Evolutionary conservation across 2,113 vertebrate genomes (phyloP).

Genomic region (Petroica traversi): DNA sequence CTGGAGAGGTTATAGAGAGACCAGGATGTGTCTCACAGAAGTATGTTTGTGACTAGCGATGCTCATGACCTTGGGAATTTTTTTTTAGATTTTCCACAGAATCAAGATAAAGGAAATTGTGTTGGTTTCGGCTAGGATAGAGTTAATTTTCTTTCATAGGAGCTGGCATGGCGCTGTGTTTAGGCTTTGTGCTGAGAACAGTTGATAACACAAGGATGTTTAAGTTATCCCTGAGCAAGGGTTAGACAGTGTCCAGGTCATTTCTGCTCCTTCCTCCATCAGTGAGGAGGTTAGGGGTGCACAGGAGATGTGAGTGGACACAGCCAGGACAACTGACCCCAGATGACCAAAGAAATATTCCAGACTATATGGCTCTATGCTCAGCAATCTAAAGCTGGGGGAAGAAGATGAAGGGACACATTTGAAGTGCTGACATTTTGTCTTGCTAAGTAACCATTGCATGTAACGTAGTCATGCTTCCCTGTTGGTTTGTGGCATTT

Average conservation of each 20-base stretch:
- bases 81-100: neutral
- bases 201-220: neutral
- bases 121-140: neutral
- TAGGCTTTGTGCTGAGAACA: neutral
- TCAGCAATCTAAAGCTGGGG: neutral
- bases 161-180: neutral
- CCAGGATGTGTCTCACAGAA: neutral
- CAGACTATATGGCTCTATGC: fast-evolving
- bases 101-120: neutral
- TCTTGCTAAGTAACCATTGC: neutral
- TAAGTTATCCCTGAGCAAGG: neutral
- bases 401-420: neutral
- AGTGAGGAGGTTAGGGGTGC: fast-evolving
- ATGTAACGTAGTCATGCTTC: neutral
- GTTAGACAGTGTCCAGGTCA: neutral
- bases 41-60: neutral
- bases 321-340: neutral
- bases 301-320: neutral
- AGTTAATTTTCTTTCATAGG: neutral
- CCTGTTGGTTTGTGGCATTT: neutral
- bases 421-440: neutral
- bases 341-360: neutral
- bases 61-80: neutral
- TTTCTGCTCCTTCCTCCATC: neutral
- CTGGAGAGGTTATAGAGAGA: neutral